Evolutionary conservation across 2,888 invertebrate genomes (phyloP).

Genomic region (Drosophila mettleri): DNA sequence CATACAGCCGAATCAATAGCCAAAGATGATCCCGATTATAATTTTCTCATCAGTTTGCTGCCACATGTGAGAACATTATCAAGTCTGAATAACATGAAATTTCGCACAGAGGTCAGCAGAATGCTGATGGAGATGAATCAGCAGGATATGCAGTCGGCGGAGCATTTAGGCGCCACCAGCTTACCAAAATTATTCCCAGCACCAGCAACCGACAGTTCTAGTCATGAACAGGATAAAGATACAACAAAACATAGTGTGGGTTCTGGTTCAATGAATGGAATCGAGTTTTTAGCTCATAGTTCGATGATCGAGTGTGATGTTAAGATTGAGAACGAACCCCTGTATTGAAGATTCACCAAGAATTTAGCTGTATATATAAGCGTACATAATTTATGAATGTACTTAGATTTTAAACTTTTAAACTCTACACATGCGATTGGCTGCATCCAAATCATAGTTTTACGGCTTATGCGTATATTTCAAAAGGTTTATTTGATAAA

Average conservation of each 20-base stretch:
- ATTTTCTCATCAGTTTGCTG: conserved; percentile 63
- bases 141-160: conserved; percentile 32
- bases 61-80: conserved; percentile 67
- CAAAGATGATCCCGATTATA: conserved; percentile 65
- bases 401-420: conserved; percentile 4
- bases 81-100: conserved; percentile 59
- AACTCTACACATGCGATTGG: conserved; percentile 2
- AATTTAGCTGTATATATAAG: conserved; percentile 18
- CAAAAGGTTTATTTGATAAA: too few species aligned
- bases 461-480: background rate
- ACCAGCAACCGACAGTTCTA: conserved; percentile 8
- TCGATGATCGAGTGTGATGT: conserved; percentile 66
- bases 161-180: background rate
- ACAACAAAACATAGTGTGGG: conserved; percentile 11
- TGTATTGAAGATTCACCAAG: conserved; percentile 22
- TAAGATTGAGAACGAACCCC: conserved; percentile 66
- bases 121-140: conserved; percentile 62
- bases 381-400: background rate
- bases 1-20: background rate
- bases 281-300: conserved; percentile 35
- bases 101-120: conserved; percentile 62
- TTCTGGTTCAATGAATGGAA: conserved; percentile 8
- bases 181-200: conserved; percentile 36
- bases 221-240: background rate
- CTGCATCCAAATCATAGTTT: conserved; percentile 20